These are phyloP conservation scores for Chymomyza amoena DNA, from an alignment of 2,888 invertebrate genomes.

Conservation along the genomic window DNA sequence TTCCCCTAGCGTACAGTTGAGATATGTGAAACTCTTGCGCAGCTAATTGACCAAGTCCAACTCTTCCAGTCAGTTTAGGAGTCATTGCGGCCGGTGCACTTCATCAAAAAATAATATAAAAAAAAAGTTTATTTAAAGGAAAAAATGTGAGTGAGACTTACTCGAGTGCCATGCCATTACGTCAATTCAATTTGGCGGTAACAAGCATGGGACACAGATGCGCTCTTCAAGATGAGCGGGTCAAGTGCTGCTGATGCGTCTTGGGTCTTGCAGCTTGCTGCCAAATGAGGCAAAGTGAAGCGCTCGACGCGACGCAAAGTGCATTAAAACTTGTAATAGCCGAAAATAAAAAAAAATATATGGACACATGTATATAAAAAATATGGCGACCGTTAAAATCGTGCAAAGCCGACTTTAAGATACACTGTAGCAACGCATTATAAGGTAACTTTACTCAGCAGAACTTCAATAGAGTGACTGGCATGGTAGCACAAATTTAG, in stretches of 20 bases:
- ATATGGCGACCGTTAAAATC: not conserved
- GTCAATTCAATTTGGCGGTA: slow-evolving; percentile 69
- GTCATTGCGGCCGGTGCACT: slow-evolving; percentile 51
- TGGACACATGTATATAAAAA: not conserved
- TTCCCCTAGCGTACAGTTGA: slow-evolving; percentile 4
- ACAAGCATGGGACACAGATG: slow-evolving; percentile 61
- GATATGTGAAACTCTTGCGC: slow-evolving; percentile 48
- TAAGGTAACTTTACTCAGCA: too few species aligned
- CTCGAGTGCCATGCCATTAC: slow-evolving; percentile 66
- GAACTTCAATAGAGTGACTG: too few species aligned
- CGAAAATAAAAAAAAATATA: slow-evolving; percentile 21
- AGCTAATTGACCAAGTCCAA: slow-evolving; percentile 63
- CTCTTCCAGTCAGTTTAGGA: slow-evolving; percentile 31
- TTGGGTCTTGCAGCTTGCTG: slow-evolving; percentile 50
- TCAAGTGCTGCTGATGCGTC: slow-evolving; percentile 53
- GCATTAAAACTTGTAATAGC: slow-evolving; percentile 63
- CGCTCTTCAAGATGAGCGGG: slow-evolving; percentile 39
- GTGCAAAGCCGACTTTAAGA: too few species aligned
- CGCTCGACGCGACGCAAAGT: slow-evolving; percentile 49
- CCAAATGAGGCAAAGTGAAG: slow-evolving; percentile 42
- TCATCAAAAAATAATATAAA: slow-evolving; percentile 41
- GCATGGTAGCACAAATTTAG: too few species aligned
- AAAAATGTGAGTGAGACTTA: slow-evolving; percentile 57
- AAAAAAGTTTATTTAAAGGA: slow-evolving; percentile 10
- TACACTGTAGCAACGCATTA: too few species aligned